phyloP scores from a whole-genome alignment of 2,113 vertebrate species.

The Colius striatus region DNA sequence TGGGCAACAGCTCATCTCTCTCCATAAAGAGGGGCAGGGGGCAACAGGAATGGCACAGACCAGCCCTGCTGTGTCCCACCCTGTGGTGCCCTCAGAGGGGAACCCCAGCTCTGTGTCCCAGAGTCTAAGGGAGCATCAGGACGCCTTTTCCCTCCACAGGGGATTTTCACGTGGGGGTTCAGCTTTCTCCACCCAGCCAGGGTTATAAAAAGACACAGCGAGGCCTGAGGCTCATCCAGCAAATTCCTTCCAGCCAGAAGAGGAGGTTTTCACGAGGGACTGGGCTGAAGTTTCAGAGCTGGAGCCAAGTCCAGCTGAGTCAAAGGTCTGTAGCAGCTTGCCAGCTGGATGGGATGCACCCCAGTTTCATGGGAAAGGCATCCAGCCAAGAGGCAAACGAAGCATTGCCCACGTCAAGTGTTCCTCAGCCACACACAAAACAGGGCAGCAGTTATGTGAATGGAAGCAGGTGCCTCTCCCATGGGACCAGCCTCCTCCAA shows the following conservation, averaged over 20 bases:
- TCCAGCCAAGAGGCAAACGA: background rate
- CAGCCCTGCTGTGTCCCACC: background rate
- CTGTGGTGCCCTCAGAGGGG: background rate
- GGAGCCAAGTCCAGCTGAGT: conserved; percentile 14
- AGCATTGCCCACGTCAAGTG: background rate
- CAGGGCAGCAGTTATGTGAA: background rate
- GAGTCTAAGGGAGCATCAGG: fast-evolving
- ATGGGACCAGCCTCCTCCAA: fast-evolving
- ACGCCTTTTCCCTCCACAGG: background rate
- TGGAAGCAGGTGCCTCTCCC: background rate
- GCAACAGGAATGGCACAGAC: background rate
- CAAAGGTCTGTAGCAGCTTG: background rate
- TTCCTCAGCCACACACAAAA: background rate
- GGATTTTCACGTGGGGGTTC: background rate
- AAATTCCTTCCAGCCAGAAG: background rate
- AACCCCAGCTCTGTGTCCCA: background rate
- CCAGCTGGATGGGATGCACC: conserved; percentile 30
- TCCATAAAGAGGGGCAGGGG: background rate
- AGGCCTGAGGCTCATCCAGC: background rate
- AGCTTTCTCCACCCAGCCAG: background rate
- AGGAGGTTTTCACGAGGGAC: background rate
- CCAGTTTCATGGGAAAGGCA: background rate
- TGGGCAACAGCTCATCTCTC: background rate
- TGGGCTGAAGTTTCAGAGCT: background rate
- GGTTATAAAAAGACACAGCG: background rate